Conservation (phyloP, 2,888 invertebrate genomes). For the Hirtodrosophila confusa region DNA sequence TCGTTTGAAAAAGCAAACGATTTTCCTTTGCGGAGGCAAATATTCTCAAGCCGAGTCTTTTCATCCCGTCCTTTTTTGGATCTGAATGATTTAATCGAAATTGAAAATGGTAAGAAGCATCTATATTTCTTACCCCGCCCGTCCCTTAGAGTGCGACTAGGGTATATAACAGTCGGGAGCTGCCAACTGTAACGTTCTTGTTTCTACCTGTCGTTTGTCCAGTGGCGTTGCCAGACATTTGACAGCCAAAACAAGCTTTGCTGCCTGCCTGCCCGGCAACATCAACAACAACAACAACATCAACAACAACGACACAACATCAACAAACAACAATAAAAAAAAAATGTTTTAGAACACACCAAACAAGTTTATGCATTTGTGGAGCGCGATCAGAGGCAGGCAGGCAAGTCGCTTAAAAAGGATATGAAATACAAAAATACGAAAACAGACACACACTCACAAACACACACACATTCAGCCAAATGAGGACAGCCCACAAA, state of each 20-base stretch:
- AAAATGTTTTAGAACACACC: constrained; percentile 73
- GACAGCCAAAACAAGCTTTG: constrained; percentile 70
- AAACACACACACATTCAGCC: constrained; percentile 23
- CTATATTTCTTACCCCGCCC: too few relatives aligned
- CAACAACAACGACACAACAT: constrained; percentile 26
- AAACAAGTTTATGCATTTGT: constrained; percentile 72
- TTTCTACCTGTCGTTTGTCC: constrained; percentile 70
- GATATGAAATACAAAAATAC: constrained; percentile 55
- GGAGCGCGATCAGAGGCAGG: constrained; percentile 27
- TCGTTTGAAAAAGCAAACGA: too few relatives aligned
- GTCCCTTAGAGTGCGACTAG: too few relatives aligned
- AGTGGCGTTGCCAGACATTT: constrained; percentile 59
- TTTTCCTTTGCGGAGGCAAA: too few relatives aligned
- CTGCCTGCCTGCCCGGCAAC: constrained; percentile 20
- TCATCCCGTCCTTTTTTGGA: too few relatives aligned
- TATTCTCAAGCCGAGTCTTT: too few relatives aligned
- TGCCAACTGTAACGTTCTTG: background rate
- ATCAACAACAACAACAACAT: constrained; percentile 30
- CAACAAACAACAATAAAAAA: constrained; percentile 16
- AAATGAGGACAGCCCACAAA: constrained; percentile 52
- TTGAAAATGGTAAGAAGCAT: too few relatives aligned
- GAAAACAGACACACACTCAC: constrained; percentile 20
- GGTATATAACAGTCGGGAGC: too few relatives aligned
- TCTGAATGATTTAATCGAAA: too few relatives aligned
- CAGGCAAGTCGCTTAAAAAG: constrained; percentile 63